Base-by-base conservation (phyloP, 2,888 invertebrate genomes). In the Eremobia ochroleuca region DNA sequence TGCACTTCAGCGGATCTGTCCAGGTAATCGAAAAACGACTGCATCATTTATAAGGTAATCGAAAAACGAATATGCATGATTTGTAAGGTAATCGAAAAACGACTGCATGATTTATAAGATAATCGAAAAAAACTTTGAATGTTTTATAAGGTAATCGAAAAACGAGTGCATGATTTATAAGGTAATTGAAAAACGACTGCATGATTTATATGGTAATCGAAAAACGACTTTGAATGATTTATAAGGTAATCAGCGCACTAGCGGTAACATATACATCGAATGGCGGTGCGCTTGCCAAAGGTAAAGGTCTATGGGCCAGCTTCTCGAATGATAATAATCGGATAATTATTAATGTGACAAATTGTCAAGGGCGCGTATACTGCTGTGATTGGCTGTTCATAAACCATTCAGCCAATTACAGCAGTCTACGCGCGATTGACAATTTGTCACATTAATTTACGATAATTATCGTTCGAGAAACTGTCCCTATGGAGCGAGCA, bases 201-300 rank as follows among this genome's bases (percentile, higher is more conserved):
- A 18, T 21, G 25, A 49, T 46, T 55, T 64, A 1, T 40, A 15
- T 37, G 55, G 49, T 28, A 34, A 58, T 76, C 9, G 9, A 31
- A 55, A 58, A 52, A 46, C 37, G 1, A 62, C 34, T 55, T n/a
- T n/a, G 52, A 11, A 18, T 21, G 25, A 49, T 46, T 55, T 64
- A 1, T 40, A 15, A 43, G 55, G 67, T 69, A 46, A 69, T 31
- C 52, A 49, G 46, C 40, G 49, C 72, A 28, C n/a, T 84, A 62
- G 25, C 84, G 84, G 72, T 71, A 85, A 81, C 85, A 72, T 83
- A 43, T 64, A 86, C 84, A 59, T 73, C 6, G 52, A 73, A 52
- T 78, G 58, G 73, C 34, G 79, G 79, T 4, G 52, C 61, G 65
- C 46, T 18, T 64, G 31, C 37, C 68, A 61, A 46, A 59, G 21